phyloP scores from a whole-genome alignment of 2,797 vertebrate species.

The Merluccius polli region DNA sequence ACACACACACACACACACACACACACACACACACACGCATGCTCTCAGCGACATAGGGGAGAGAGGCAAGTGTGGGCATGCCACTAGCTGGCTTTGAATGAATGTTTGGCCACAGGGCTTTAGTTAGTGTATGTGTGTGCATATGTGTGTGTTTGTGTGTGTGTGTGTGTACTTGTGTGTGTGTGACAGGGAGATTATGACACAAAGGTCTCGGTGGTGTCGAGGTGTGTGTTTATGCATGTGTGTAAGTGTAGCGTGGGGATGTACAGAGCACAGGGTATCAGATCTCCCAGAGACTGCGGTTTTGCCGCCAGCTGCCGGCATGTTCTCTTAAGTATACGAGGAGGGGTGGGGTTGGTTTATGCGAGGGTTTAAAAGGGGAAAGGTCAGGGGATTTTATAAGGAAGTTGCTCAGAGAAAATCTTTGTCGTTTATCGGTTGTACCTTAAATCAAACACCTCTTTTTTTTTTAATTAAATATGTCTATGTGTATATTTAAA shows the following conservation, averaged over 20 bases:
- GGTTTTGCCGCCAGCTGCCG: conserved; percentile 52
- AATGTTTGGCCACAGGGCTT: conserved; percentile 59
- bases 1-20: not conserved
- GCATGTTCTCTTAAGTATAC: conserved; percentile 16
- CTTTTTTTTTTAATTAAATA: not conserved
- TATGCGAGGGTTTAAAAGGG: not conserved
- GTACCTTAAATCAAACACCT: no score
- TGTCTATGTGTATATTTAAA: not conserved
- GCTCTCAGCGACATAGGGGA: conserved; percentile 39
- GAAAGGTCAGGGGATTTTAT: not conserved
- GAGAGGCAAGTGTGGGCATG: conserved; percentile 67
- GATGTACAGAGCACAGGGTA: conserved; percentile 39
- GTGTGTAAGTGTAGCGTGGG: not conserved
- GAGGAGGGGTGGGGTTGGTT: not conserved
- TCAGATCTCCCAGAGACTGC: conserved; percentile 48
- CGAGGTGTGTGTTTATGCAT: not conserved
- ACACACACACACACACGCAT: conserved; percentile 20
- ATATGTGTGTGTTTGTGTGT: conserved; percentile 15
- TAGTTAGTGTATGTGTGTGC: conserved; percentile 37
- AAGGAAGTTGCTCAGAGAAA: not conserved
- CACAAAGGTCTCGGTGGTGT: not conserved
- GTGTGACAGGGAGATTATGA: not conserved
- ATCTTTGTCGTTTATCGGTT: not conserved
- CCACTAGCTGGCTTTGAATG: conserved; percentile 47
- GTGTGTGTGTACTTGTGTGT: conserved; percentile 21